Evolutionary conservation across 2,797 vertebrate species (phyloP).

Genomic region (Malurus leucopterus): DNA sequence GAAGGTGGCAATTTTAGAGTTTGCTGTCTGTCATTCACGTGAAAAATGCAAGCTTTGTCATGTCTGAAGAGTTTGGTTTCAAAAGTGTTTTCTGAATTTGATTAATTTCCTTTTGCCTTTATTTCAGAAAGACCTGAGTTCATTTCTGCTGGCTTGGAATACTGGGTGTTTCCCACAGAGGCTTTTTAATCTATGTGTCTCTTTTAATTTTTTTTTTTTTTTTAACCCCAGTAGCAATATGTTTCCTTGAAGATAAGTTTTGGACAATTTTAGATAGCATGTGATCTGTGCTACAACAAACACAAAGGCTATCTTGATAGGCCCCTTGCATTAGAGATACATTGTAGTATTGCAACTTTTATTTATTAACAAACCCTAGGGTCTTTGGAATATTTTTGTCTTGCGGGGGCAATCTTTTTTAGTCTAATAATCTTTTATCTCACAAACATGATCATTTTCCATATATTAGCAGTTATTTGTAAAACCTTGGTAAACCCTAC

Average conservation of each 20-base stretch:
- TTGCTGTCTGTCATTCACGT: background rate
- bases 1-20: background rate
- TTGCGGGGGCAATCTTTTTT: background rate
- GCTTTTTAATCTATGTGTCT: background rate
- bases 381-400: background rate
- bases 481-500: background rate
- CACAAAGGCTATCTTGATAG: background rate
- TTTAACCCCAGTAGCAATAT: background rate
- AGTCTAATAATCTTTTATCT: background rate
- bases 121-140: background rate
- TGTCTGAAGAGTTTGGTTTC: background rate
- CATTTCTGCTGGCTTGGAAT: background rate
- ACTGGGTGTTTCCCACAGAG: background rate
- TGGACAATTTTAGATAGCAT: background rate
- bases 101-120: background rate
- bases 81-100: constrained; percentile 1
- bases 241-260: background rate
- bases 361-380: rapidly evolving
- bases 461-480: background rate
- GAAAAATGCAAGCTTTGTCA: background rate
- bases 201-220: background rate
- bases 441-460: background rate
- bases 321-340: background rate
- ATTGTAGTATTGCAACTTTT: background rate
- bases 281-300: background rate